Conservation (phyloP, 2,113 vertebrate species). For the Brachirus orientalis region DNA sequence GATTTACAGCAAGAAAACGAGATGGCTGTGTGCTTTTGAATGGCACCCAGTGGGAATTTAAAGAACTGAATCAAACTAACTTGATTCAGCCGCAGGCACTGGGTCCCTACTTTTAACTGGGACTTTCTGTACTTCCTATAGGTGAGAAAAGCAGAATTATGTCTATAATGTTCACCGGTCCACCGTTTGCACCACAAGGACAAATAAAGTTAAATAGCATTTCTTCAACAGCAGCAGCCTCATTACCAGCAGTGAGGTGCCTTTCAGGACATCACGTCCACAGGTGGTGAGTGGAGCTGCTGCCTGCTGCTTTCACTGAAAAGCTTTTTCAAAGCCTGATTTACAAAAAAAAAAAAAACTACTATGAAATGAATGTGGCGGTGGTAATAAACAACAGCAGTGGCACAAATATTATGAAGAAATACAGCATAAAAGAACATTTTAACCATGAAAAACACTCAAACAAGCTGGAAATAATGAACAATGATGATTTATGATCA, state of each 20-base stretch:
- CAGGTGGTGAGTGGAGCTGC: conserved; percentile 13
- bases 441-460: too few relatives aligned
- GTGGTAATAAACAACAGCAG: too few relatives aligned
- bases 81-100: neutral
- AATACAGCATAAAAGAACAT: too few relatives aligned
- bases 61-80: too few relatives aligned
- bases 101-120: neutral
- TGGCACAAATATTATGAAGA: too few relatives aligned
- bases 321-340: neutral
- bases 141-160: neutral
- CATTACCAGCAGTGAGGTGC: conserved; percentile 24
- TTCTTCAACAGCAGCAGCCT: conserved; percentile 1
- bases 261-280: conserved; percentile 7
- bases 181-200: conserved; percentile 6
- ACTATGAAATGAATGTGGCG: too few relatives aligned
- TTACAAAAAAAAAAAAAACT: too few relatives aligned
- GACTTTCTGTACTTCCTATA: neutral
- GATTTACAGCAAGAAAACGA: too few relatives aligned
- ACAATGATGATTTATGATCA: too few relatives aligned
- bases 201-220: conserved; percentile 17
- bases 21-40: too few relatives aligned
- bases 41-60: too few relatives aligned
- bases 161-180: neutral
- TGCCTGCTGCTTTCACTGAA: conserved; percentile 17
- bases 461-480: too few relatives aligned